phyloP scores from a whole-genome alignment of 2,888 invertebrate species.

The Troides oblongomaculatus region DNA sequence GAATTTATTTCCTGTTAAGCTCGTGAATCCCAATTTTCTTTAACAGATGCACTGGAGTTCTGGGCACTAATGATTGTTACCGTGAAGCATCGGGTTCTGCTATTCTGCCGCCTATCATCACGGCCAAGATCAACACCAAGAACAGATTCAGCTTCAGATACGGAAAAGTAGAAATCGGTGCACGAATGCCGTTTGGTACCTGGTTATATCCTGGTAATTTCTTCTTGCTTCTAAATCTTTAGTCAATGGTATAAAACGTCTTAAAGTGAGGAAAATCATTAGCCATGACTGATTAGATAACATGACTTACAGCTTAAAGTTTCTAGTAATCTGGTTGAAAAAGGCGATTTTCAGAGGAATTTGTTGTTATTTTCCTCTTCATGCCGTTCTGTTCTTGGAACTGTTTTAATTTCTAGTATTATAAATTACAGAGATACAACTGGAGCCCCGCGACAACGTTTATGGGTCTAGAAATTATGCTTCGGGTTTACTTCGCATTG shows the following conservation, averaged over 20 bases:
- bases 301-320: too few relatives aligned
- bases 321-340: too few relatives aligned
- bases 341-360: too few relatives aligned
- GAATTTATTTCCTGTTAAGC: too few relatives aligned
- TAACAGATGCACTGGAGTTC: conserved; percentile 73
- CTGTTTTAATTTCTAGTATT: neutral
- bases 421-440: conserved; percentile 76
- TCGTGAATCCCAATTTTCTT: neutral
- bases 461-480: conserved; percentile 82
- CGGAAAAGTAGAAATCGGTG: conserved; percentile 85
- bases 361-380: too few relatives aligned
- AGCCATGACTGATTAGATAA: too few relatives aligned
- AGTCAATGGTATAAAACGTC: too few relatives aligned
- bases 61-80: conserved; percentile 68
- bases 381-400: too few relatives aligned
- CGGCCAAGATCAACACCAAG: conserved; percentile 83
- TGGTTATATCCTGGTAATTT: conserved; percentile 88
- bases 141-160: conserved; percentile 84
- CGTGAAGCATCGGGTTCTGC: conserved; percentile 70
- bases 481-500: conserved; percentile 87
- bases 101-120: conserved; percentile 85
- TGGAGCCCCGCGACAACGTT: conserved; percentile 82
- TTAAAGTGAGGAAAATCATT: too few relatives aligned
- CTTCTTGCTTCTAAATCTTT: too few relatives aligned
- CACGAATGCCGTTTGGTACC: conserved; percentile 86